These are phyloP conservation scores for Troglohyphantes excavatus DNA, from an alignment of 2,888 invertebrate species.

Conservation along the genomic window DNA sequence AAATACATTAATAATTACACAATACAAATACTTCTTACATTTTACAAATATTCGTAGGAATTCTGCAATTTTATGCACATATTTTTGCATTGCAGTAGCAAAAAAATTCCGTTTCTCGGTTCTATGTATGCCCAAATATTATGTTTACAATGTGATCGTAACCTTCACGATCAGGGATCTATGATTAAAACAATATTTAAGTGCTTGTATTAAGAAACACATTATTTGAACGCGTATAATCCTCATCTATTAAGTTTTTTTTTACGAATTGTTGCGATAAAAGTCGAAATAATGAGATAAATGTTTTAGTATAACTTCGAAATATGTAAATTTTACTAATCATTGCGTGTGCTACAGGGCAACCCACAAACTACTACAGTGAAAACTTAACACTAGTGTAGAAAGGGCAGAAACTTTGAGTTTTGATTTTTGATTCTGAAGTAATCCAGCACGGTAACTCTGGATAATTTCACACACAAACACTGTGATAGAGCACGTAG, in stretches of 20 bases:
- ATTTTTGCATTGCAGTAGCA: constrained; percentile 59
- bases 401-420: constrained; percentile 78
- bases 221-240: not conserved
- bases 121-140: not conserved
- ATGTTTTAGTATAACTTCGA: constrained; percentile 54
- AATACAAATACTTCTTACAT: constrained; percentile 46
- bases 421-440: constrained; percentile 78
- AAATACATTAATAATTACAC: constrained; percentile 1
- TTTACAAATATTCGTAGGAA: constrained; percentile 48
- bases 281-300: constrained; percentile 45
- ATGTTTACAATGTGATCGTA: constrained; percentile 24
- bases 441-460: constrained; percentile 64
- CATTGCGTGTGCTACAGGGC: constrained; percentile 43
- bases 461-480: constrained; percentile 71
- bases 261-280: constrained; percentile 32
- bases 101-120: constrained; percentile 1
- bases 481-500: constrained; percentile 75
- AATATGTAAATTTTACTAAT: constrained; percentile 50
- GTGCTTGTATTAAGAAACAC: constrained; percentile 46
- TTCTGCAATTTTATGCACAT: constrained; percentile 40
- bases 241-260: constrained; percentile 5
- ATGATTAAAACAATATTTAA: constrained; percentile 12
- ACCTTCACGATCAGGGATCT: constrained; percentile 50
- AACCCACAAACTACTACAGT: constrained; percentile 65
- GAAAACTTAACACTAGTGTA: constrained; percentile 78